These are phyloP conservation scores for Gouania willdenowi DNA, from an alignment of 2,797 vertebrate species.

Conservation along the genomic window DNA sequence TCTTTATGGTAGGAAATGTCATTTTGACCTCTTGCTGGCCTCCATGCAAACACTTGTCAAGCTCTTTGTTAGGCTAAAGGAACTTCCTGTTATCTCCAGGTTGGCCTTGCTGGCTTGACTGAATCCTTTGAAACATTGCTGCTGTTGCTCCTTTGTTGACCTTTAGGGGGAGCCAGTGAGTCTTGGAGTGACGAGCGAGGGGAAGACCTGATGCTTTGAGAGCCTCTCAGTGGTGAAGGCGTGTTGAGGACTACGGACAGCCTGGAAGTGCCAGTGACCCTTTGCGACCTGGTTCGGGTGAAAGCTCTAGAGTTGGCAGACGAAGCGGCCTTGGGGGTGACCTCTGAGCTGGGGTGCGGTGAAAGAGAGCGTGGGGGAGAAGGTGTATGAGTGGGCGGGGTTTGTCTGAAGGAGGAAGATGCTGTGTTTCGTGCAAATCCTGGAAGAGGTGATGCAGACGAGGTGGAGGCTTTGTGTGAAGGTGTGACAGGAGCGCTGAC, in stretches of 20 bases:
- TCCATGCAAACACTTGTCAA: too few species aligned
- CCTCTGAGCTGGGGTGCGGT: slow-evolving; percentile 11
- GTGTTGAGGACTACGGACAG: slow-evolving; percentile 2
- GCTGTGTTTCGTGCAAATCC: slow-evolving; percentile 83
- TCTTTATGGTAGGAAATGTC: too few species aligned
- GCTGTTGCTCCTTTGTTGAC: slow-evolving; percentile 53
- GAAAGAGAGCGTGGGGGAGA: background rate
- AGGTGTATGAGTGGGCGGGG: slow-evolving; percentile 45
- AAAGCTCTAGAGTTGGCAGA: slow-evolving; percentile 6
- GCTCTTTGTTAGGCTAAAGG: too few species aligned
- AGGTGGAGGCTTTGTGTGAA: slow-evolving; percentile 27
- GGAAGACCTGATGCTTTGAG: slow-evolving; percentile 62
- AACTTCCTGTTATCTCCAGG: slow-evolving; percentile 73
- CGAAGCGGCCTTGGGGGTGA: background rate
- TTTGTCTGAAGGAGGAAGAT: slow-evolving; percentile 81
- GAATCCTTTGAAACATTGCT: slow-evolving; percentile 63
- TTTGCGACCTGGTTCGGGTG: slow-evolving; percentile 63
- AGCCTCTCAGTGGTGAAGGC: slow-evolving; percentile 47
- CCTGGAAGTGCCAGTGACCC: slow-evolving; percentile 50
- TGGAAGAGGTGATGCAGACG: slow-evolving; percentile 47
- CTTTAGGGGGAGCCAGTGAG: slow-evolving; percentile 29
- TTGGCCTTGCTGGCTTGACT: slow-evolving; percentile 66
- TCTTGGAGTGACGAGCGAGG: slow-evolving; percentile 37
- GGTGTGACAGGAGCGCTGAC: slow-evolving; percentile 54
- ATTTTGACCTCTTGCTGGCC: too few species aligned